Evolutionary conservation across 1,140 invertebrate species (phyloP), one percentile per base, ranked within the genome.

Genomic region (Sinella curviseta): DNA sequence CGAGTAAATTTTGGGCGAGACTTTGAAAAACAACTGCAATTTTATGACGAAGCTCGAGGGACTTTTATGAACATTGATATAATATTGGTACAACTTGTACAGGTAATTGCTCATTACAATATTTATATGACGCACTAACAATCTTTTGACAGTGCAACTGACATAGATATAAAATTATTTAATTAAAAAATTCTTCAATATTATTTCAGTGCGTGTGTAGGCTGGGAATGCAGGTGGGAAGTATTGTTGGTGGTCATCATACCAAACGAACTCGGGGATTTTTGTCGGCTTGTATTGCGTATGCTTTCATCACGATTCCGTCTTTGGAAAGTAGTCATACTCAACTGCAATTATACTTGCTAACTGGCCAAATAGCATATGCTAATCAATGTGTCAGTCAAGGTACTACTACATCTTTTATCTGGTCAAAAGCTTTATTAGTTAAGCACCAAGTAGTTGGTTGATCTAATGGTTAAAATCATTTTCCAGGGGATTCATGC

Each of bases 261-360:
- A 94, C 93, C 1, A 90, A 91, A 83, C 93, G 93, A 88, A 94
- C 94, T 0, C 90, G 90, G 1, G 91, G 94, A 78, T 96, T 97
- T 89, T 92, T 95, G 33, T 91, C 94, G 83, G 96, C 96, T n/a
- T 99, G 97, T 89, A 92, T 94, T 74, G 97, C 97, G 0, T 99
- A 95, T 87, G 93, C 92, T 87, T 98, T 93, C 86, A 97, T 99
- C 48, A 98, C 97, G 0, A 95, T 97, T 87, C 97, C 97, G 30
- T 98, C 96, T 4, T 91, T 99, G 83, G 90, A 90, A 80, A 93
- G 93, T 80, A 89, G 92, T 8, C 89, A 92, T 79, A 89, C 90
- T 30, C 91, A 94, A 84, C 89, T 97, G 77, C 91, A 94, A 84
- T 90, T 98, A 24, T 97, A 97, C 88, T 88, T 98, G 70, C 87